A percentile compares a stretch with the other conserved stretches of the same genome.
Conservation (phyloP, 92 coral and sea anemone species). For the Umimayanthus kanabou region DNA sequence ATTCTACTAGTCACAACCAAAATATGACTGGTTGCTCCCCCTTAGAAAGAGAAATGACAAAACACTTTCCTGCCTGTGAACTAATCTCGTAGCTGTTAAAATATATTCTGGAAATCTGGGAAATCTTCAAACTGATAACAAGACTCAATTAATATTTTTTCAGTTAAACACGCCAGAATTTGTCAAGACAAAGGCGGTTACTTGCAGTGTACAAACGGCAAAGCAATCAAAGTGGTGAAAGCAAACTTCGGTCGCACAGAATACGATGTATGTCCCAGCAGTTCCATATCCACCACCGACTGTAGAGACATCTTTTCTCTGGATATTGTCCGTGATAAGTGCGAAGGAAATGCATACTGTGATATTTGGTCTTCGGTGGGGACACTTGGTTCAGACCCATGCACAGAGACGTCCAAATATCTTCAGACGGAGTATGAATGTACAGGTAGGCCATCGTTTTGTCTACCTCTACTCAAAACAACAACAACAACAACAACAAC, state of each 20-base stretch:
- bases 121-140: too few species aligned
- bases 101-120: too few species aligned
- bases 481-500: too few species aligned
- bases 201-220: slow-evolving; percentile 20
- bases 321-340: not conserved
- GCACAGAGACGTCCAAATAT: not conserved
- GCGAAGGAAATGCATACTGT: slow-evolving; percentile 23
- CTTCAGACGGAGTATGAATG: slow-evolving; percentile 29
- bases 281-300: not conserved
- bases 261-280: not conserved
- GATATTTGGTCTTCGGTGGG: slow-evolving; percentile 19
- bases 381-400: not conserved
- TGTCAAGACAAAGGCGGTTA: slow-evolving; percentile 8
- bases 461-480: too few species aligned
- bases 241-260: slow-evolving; percentile 38
- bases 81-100: too few species aligned
- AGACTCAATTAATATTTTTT: not conserved
- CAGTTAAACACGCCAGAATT: slow-evolving; percentile 8
- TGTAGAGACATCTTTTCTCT: slow-evolving; percentile 13
- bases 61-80: too few species aligned
- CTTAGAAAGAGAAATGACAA: too few species aligned
- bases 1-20: too few species aligned
- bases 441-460: slow-evolving; percentile 2
- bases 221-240: slow-evolving; percentile 15
- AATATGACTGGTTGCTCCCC: too few species aligned